phyloP scores from a whole-genome alignment of 2,888 invertebrate species.

The Gisinianus flammeolus region DNA sequence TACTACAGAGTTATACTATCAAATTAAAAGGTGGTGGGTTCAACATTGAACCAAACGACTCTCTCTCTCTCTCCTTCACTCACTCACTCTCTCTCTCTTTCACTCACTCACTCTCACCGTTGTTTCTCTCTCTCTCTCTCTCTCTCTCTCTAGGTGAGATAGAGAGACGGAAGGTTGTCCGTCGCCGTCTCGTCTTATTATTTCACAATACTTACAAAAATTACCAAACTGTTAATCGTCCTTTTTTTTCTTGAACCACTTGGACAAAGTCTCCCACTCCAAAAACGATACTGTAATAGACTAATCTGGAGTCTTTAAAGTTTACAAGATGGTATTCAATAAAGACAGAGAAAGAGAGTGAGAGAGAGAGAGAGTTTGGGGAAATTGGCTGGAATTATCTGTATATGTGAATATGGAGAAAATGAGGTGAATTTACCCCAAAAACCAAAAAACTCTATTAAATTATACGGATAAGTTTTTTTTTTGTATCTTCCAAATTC shows the following conservation, averaged over 20 bases:
- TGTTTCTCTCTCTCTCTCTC: background rate
- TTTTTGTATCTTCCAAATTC: conserved; percentile 19
- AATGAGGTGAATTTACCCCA: conserved; percentile 17
- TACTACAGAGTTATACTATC: conserved; percentile 1
- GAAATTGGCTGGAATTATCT: conserved; percentile 3
- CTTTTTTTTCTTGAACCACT: background rate
- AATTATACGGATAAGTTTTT: conserved; percentile 20
- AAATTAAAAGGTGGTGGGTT: conserved; percentile 23
- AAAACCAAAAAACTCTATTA: conserved; percentile 23
- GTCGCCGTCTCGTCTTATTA: conserved; percentile 39
- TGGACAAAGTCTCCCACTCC: background rate
- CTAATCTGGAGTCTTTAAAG: no score
- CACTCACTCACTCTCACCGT: background rate
- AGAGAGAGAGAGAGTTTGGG: background rate
- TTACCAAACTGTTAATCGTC: background rate
- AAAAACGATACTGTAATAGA: background rate
- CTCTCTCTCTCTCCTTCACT: background rate
- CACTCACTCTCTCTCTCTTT: background rate
- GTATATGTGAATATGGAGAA: background rate
- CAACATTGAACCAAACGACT: no score
- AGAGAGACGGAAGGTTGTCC: background rate
- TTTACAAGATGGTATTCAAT: no score
- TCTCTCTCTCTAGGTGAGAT: background rate
- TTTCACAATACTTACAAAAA: conserved; percentile 3
- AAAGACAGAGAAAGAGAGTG: background rate